Conservation (phyloP, 1,140 invertebrate species). For the Diabrotica virgifera region DNA sequence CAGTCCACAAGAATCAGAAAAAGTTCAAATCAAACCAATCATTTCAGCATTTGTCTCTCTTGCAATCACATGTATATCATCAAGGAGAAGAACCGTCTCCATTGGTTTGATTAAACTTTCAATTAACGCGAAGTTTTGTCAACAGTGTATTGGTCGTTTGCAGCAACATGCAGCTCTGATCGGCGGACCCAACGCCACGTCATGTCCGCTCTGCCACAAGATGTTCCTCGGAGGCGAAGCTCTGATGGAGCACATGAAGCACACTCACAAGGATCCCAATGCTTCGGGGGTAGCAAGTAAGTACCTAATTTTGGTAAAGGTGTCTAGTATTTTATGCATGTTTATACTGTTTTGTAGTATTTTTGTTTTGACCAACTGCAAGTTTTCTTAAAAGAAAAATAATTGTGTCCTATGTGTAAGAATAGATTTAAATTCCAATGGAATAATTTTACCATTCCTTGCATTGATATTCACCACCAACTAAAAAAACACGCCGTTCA, state of each 20-base stretch:
- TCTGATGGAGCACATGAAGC: constrained; percentile 94
- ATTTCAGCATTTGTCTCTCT: constrained; percentile 11
- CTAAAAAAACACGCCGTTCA: too few species aligned
- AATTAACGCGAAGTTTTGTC: constrained; percentile 48
- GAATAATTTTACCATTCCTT: too few species aligned
- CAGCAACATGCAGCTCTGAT: constrained; percentile 91
- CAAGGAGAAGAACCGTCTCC: constrained; percentile 15
- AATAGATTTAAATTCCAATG: too few species aligned
- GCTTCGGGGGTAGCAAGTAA: constrained; percentile 86
- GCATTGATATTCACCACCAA: too few species aligned
- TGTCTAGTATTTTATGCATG: not conserved
- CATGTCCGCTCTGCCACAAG: constrained; percentile 89
- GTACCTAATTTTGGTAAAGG: constrained; percentile 49
- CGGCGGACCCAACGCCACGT: constrained; percentile 84
- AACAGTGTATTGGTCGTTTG: constrained; percentile 57
- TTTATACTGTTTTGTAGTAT: not conserved
- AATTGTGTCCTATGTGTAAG: too few species aligned
- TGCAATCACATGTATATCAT: constrained; percentile 4
- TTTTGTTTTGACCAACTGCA: not conserved
- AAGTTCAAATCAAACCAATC: constrained; percentile 37
- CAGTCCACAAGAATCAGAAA: constrained; percentile 6
- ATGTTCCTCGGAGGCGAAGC: constrained; percentile 84
- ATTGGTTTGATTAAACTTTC: constrained; percentile 38
- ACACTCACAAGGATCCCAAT: constrained; percentile 89
- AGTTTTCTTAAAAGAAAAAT: not conserved